phyloP scores from a whole-genome alignment of 2,888 invertebrate genomes.

The Lamellibrachia satsuma region DNA sequence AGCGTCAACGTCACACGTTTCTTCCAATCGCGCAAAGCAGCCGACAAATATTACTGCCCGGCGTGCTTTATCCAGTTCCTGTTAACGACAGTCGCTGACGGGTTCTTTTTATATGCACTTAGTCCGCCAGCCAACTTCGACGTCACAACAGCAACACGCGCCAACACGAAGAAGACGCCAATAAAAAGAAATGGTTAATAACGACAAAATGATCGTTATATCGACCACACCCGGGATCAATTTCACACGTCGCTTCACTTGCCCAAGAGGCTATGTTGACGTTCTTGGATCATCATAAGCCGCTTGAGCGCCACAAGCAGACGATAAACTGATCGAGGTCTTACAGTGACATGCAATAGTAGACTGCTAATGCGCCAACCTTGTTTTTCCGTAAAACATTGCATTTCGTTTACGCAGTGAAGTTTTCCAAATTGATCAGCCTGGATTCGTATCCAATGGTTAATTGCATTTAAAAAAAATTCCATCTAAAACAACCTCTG shows the following conservation, averaged over 20 bases:
- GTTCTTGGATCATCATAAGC: neutral
- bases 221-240: neutral
- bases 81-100: neutral
- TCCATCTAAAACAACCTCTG: neutral
- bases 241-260: constrained; percentile 10
- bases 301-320: neutral
- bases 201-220: constrained; percentile 13
- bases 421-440: neutral
- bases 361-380: neutral
- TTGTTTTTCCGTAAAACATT: neutral
- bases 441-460: neutral
- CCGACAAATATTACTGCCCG: neutral
- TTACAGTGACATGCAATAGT: neutral
- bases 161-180: neutral
- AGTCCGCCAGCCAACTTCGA: neutral
- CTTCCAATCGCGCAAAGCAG: neutral
- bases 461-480: neutral
- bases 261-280: neutral
- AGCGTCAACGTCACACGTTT: too few species aligned
- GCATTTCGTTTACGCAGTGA: neutral
- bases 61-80: neutral
- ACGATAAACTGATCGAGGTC: constrained; percentile 7
- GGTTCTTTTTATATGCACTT: constrained; percentile 3
- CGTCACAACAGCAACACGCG: neutral
- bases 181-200: neutral